phyloP scores from a whole-genome alignment of 2,888 invertebrate species.

The Oxycera nigricornis region DNA sequence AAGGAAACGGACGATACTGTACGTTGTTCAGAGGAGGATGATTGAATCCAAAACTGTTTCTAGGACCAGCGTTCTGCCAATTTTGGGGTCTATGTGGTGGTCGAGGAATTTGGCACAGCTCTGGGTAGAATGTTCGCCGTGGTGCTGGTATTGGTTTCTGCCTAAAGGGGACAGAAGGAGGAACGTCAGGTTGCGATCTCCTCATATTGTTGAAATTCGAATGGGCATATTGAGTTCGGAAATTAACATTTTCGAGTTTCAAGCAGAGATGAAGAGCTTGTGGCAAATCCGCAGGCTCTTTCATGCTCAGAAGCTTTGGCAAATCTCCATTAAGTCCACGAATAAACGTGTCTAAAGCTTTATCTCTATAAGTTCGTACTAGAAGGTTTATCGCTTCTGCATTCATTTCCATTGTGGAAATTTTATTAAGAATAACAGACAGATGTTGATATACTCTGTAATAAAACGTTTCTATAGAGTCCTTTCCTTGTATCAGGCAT shows the following conservation, averaged over 20 bases:
- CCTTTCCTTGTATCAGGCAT: neutral
- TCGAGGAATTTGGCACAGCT: no score
- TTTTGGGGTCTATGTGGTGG: no score
- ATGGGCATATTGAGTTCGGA: neutral
- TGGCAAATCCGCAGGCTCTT: neutral
- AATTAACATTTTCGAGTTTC: neutral
- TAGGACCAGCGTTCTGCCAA: no score
- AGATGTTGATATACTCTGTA: neutral
- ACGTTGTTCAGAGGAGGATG: no score
- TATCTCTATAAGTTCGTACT: neutral
- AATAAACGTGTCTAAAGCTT: neutral
- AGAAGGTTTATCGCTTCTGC: neutral
- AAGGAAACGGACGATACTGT: no score
- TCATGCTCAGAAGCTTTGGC: neutral
- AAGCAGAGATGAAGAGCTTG: neutral
- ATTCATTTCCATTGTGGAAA: neutral
- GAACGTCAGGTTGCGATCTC: no score
- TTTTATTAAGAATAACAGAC: neutral
- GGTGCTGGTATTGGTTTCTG: no score
- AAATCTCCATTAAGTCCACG: neutral
- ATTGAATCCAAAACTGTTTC: no score
- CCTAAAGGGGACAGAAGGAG: no score
- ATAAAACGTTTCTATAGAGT: neutral
- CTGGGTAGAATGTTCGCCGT: no score
- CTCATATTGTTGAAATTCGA: no score